Percentiles rank a stretch among this genome's conserved stretches.
These are phyloP conservation scores for Euschistus heros DNA, from an alignment of 1,140 invertebrate species.

Conservation along the genomic window DNA sequence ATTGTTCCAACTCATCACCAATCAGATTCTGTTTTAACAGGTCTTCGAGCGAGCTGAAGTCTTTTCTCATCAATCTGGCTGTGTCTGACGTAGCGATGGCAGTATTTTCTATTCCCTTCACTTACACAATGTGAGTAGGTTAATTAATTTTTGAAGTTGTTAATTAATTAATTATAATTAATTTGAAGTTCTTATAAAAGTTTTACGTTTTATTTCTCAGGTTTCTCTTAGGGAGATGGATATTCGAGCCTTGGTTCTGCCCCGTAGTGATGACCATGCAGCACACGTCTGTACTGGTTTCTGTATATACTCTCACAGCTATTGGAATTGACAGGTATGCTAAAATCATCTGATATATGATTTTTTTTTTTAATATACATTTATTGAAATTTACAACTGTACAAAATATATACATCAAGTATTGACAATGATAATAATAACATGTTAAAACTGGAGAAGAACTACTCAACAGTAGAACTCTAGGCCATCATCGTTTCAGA, in stretches of 20 bases:
- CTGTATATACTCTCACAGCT: constrained; percentile 37
- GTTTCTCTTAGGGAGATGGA: constrained; percentile 38
- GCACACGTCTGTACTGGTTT: constrained; percentile 36
- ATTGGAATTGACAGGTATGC: constrained; percentile 38
- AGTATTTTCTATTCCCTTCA: constrained; percentile 39
- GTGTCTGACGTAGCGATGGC: constrained; percentile 38
- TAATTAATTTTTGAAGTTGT: background rate
- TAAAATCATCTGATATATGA: background rate
- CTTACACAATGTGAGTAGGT: constrained; percentile 35
- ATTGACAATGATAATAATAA: too few species aligned
- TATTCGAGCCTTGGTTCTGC: constrained; percentile 36
- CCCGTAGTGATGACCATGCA: constrained; percentile 38
- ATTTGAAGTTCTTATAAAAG: background rate
- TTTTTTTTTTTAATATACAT: too few species aligned
- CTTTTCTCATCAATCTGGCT: constrained; percentile 38
- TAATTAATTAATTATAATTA: background rate
- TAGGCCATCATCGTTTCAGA: too few species aligned
- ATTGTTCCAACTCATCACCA: background rate
- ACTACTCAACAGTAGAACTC: too few species aligned
- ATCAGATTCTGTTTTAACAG: constrained; percentile 22
- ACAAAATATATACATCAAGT: too few species aligned
- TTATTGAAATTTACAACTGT: too few species aligned
- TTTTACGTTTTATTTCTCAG: constrained; percentile 28
- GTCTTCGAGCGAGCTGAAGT: constrained; percentile 33
- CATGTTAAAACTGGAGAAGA: too few species aligned